Evolutionary conservation across 2,888 invertebrate species (phyloP), one percentile per base, ranked within the genome.

Genomic region (Didymodactylos carnosus): DNA sequence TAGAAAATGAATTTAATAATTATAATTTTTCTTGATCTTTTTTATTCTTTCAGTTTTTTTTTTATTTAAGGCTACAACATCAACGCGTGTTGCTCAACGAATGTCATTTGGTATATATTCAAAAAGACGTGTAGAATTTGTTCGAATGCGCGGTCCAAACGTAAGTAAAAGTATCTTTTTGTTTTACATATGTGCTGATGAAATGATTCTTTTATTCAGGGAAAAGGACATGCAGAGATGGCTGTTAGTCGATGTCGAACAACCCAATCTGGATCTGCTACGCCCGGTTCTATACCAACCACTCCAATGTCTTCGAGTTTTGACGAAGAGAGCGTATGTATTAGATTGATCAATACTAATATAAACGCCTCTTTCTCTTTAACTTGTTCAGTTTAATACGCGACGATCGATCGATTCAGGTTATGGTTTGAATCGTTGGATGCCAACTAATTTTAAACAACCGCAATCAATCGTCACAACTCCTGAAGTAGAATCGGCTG

Each of bases 131-230:
- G 91, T 95, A 81, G 97, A 98, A 86, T 98, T 95, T 86, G 94
- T 98, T 71, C 88, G 94, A 76, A 94, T 98, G 94, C 91, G 94
- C 84, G 97, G 97, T 19, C 97, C 97, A n/a, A 89, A 90, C 81
- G 93, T 92, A 23, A 94, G 94, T 62, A 43, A 43, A 19, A 43
- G 8, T 43, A 19, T 43, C 7, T 16, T 41, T 41, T 6, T 5
- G 3, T 16, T 41, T 43, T 6, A 43, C n/a, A 43, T 43, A 7
- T n/a, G n/a, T 43, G 19, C 8, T 11, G 13, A 43, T 43, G 2
- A n/a, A n/a, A n/a, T n/a, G 19, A 19, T 43, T 43, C n/a, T n/a
- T 19, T 49, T 23, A 25, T 73, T 19, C 3, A 73, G 73, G 72
- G 75, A n/a, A 72, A 70, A 39, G 75, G 91, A 0, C 91, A 93